These are phyloP conservation scores for Gadopsis marmoratus DNA, from an alignment of 2,797 vertebrate genomes.

Conservation along the genomic window DNA sequence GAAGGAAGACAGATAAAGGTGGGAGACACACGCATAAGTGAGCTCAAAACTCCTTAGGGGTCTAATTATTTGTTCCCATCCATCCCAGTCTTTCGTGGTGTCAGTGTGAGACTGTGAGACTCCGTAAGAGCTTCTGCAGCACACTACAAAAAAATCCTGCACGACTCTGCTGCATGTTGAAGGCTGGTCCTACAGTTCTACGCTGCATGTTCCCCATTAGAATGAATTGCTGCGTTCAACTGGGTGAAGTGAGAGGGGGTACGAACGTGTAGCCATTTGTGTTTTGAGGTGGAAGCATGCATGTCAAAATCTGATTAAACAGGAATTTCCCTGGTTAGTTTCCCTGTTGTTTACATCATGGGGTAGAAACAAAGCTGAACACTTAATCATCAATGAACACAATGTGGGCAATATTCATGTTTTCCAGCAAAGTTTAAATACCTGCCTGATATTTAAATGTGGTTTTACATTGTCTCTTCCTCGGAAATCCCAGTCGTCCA, in stretches of 20 bases:
- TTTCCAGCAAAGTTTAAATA: conserved; percentile 29
- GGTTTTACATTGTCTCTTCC: conserved; percentile 46
- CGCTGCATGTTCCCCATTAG: conserved; percentile 41
- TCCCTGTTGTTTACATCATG: conserved; percentile 25
- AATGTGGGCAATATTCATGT: conserved; percentile 32
- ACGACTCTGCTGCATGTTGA: conserved; percentile 48
- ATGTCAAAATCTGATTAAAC: conserved; percentile 36
- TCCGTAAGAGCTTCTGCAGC: conserved; percentile 59
- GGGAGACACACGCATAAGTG: conserved; percentile 15
- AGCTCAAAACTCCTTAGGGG: conserved; percentile 39
- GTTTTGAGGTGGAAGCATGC: conserved; percentile 2
- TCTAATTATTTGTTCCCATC: conserved; percentile 70
- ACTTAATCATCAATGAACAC: conserved; percentile 22
- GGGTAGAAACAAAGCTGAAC: conserved; percentile 11
- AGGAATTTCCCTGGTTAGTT: conserved; percentile 30
- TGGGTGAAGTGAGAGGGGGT: conserved; percentile 19
- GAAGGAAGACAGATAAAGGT: background rate
- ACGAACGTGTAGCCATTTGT: background rate
- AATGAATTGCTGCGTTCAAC: conserved; percentile 24
- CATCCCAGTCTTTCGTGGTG: conserved; percentile 49
- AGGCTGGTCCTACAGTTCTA: conserved; percentile 39
- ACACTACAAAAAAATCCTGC: conserved; percentile 69
- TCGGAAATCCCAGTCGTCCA: conserved; percentile 18
- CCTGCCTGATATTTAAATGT: conserved; percentile 43
- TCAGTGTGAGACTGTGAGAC: conserved; percentile 53